phyloP scores from a whole-genome alignment of 2,888 invertebrate genomes.

The Taphrorychus bicolor region DNA sequence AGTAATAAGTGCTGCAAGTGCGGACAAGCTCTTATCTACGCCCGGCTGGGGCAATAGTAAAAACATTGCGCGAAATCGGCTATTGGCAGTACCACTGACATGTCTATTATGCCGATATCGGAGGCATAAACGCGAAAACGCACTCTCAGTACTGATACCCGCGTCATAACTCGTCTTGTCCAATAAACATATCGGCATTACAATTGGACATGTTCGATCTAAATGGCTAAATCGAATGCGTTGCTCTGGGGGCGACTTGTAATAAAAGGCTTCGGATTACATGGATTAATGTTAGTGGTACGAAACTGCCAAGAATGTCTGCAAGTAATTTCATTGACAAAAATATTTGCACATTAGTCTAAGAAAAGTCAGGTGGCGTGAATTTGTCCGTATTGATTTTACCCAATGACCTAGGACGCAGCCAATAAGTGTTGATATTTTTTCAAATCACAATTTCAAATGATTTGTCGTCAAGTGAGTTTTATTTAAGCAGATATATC shows the following conservation, averaged over 20 bases:
- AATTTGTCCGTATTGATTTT: too few relatives aligned
- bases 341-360: too few relatives aligned
- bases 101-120: constrained; percentile 26
- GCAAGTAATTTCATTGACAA: too few relatives aligned
- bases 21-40: neutral
- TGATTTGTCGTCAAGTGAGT: too few relatives aligned
- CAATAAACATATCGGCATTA: constrained; percentile 20
- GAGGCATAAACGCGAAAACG: constrained; percentile 25
- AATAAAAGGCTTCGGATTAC: constrained; percentile 11
- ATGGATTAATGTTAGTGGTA: neutral
- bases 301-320: too few relatives aligned
- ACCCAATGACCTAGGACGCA: too few relatives aligned
- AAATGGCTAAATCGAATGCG: constrained; percentile 22
- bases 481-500: too few relatives aligned
- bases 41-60: constrained; percentile 8
- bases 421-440: too few relatives aligned
- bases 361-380: too few relatives aligned
- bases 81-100: constrained; percentile 1
- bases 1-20: neutral
- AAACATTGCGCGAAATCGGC: constrained; percentile 9
- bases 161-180: constrained; percentile 13
- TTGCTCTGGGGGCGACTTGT: constrained; percentile 15
- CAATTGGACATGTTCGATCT: constrained; percentile 31
- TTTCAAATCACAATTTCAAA: too few relatives aligned
- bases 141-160: constrained; percentile 11